These are phyloP conservation scores for Timandra comae DNA, from an alignment of 2,888 invertebrate species.

Conservation along the genomic window DNA sequence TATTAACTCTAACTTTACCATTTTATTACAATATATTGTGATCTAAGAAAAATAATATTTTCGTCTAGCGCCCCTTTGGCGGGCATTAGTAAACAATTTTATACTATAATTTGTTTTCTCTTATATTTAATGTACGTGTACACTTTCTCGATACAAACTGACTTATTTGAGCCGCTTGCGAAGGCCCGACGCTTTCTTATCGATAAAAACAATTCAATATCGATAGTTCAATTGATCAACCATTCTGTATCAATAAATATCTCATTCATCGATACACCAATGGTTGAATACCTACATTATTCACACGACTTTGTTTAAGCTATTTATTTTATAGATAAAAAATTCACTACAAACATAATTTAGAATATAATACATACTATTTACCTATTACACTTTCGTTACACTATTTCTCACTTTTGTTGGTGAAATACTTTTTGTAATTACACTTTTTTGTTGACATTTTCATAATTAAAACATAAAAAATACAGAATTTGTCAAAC, in stretches of 20 bases:
- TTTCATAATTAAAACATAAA: too few relatives aligned
- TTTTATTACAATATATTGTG: constrained; percentile 75
- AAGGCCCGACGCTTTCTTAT: constrained; percentile 37
- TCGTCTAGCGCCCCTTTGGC: constrained; percentile 64
- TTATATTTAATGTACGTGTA: constrained; percentile 49
- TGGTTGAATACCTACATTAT: constrained; percentile 20
- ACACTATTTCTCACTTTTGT: constrained; percentile 40
- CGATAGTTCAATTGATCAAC: neutral
- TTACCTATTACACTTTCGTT: constrained; percentile 18
- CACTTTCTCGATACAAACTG: constrained; percentile 50
- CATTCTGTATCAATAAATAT: neutral
- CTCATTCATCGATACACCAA: constrained; percentile 12
- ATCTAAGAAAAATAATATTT: constrained; percentile 77
- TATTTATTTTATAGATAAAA: constrained; percentile 51
- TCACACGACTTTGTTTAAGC: constrained; percentile 29
- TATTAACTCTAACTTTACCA: constrained; percentile 63
- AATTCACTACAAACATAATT: constrained; percentile 67
- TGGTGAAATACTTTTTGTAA: constrained; percentile 41
- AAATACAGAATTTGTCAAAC: too few relatives aligned
- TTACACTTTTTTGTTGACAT: neutral
- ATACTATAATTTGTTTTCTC: constrained; percentile 71
- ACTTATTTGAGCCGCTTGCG: constrained; percentile 33
- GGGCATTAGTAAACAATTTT: constrained; percentile 71
- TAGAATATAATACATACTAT: constrained; percentile 47
- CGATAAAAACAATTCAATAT: neutral